Percentiles rank a stretch among this genome's conserved stretches.
phyloP scores from a whole-genome alignment of 2,797 vertebrate genomes.

The Semaprochilodus insignis region DNA sequence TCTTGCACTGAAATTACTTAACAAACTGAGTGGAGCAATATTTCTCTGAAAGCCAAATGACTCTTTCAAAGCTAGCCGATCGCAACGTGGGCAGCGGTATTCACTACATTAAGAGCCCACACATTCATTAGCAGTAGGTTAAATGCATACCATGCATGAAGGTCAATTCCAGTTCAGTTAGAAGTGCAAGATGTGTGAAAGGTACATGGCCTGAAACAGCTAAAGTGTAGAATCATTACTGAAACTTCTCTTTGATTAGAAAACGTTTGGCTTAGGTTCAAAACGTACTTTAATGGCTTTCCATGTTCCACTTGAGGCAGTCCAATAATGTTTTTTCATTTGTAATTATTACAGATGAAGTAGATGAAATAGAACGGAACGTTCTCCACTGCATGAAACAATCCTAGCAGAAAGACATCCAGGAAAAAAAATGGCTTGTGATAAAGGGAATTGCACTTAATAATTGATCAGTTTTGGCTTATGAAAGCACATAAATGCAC shows the following conservation, averaged over 20 bases:
- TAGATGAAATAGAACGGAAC: neutral
- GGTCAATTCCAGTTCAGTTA: neutral
- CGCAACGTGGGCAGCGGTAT: neutral
- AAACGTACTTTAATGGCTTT: neutral
- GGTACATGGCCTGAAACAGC: neutral
- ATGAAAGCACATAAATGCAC: neutral
- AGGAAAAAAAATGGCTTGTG: neutral
- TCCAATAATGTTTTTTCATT: neutral
- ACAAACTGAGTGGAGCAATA: neutral
- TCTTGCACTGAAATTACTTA: neutral
- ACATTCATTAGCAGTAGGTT: slow-evolving; percentile 21
- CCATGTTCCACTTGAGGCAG: neutral
- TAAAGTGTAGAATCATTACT: neutral
- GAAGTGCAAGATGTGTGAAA: slow-evolving; percentile 8
- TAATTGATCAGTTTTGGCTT: slow-evolving; percentile 4
- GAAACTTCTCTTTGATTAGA: neutral
- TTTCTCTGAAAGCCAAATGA: neutral
- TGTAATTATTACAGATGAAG: neutral
- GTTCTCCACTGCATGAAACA: neutral
- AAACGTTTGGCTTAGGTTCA: neutral
- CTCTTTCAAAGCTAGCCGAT: neutral
- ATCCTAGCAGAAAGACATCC: neutral
- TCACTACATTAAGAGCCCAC: slow-evolving; percentile 19
- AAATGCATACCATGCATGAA: slow-evolving; percentile 2
- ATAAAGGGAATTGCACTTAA: slow-evolving; percentile 15